Evolutionary conservation across 2,113 vertebrate genomes (phyloP), one percentile per base, ranked within the genome.

Genomic region (Cyprinus carpio): DNA sequence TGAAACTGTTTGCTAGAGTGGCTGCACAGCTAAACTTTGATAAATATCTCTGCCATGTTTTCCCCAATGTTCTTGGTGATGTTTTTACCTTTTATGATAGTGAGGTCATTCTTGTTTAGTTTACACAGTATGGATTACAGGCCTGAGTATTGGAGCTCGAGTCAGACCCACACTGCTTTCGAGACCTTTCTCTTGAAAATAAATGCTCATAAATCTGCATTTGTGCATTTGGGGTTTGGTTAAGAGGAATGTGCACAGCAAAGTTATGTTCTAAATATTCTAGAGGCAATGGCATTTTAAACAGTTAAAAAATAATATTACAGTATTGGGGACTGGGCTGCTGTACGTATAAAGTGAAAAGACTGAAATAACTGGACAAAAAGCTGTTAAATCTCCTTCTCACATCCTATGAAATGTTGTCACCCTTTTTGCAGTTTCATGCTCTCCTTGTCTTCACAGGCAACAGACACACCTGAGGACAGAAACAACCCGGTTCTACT

Each of bases 401-500:
- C 43, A 7, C 54, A 37, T 58, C 20, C 31, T 34, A 37, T 34
- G 76, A 78, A 78, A 78, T 58, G 10, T 11, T 71, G 74, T 60
- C 56, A 60, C 23, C 56, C 23, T 60, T 60, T 60, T 60, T n/a
- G 56, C 56, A 69, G 72, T 81, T 74, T 85, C 88, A 51, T 60
- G 20, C 43, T 87, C 31, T 54, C 83, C 80, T n/a, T 60, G 72
- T 83, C 85, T 56, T 85, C 40, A 31, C 49, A 99, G 98, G 96
- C 96, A 76, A 97, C 97, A 74, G 95, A 96, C 81, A 96, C 95
- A 89, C 88, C 95, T 76, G 98, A 99, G 91, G 97, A 98, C 87
- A 95, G 97, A 87, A 98, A 94, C 54, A 96, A 99, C 84, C 97
- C 97, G 0, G 95, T 96, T 90, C 75, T 97, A 83, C 92, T 97